Evolutionary conservation across 1,140 invertebrate species (phyloP).

Genomic region (Physella acuta): DNA sequence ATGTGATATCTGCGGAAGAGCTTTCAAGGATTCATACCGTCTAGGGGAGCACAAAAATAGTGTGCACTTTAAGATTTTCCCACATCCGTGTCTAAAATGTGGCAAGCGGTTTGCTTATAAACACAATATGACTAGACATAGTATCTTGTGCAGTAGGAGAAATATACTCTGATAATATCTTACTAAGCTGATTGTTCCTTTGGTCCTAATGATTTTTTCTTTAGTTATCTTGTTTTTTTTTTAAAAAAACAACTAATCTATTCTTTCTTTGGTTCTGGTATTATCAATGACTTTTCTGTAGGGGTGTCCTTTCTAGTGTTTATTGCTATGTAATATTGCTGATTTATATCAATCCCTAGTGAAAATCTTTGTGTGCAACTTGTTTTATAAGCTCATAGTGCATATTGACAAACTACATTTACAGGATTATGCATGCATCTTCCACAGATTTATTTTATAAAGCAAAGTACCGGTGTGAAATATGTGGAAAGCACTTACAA

Average conservation of each 20-base stretch:
- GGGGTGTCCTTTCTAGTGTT: no score
- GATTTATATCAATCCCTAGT: not conserved
- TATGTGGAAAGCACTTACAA: constrained; percentile 8
- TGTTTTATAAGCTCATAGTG: not conserved
- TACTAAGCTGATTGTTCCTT: no score
- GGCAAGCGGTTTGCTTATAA: constrained; percentile 18
- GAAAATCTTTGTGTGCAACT: not conserved
- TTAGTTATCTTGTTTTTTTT: no score
- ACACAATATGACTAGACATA: constrained; percentile 18
- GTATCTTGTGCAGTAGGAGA: no score
- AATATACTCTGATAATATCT: no score
- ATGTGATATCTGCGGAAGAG: constrained; percentile 18
- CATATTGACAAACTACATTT: no score
- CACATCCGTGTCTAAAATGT: constrained; percentile 16
- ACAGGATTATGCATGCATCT: no score
- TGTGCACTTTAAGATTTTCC: constrained; percentile 16
- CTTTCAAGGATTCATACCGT: constrained; percentile 6
- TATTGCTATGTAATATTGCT: not conserved
- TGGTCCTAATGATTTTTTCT: not conserved
- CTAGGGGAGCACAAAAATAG: constrained; percentile 18
- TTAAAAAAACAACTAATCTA: no score
- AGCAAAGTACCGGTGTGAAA: constrained; percentile 7
- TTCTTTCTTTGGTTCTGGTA: no score
- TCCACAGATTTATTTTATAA: constrained; percentile 5
- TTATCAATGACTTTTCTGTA: no score